Percentiles rank a stretch among this genome's conserved stretches.
Evolutionary conservation across 2,888 invertebrate genomes (phyloP).

Genomic region (Automeris io): DNA sequence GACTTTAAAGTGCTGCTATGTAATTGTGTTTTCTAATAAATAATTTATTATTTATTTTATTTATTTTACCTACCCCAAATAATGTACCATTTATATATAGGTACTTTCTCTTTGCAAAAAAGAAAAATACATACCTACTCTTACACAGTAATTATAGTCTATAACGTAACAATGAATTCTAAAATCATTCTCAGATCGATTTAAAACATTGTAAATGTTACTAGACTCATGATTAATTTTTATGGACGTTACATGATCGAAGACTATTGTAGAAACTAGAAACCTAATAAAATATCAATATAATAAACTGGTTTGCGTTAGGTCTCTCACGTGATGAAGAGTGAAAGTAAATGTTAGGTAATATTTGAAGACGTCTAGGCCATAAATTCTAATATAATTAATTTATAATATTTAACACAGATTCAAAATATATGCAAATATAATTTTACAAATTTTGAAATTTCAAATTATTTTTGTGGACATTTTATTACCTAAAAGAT

Average conservation of each 20-base stretch:
- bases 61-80: too few relatives aligned
- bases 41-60: too few relatives aligned
- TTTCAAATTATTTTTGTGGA: not conserved
- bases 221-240: slow-evolving; percentile 4
- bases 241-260: slow-evolving; percentile 6
- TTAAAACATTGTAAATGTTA: slow-evolving; percentile 1
- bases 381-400: slow-evolving; percentile 12
- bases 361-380: slow-evolving; percentile 4
- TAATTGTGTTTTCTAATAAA: too few relatives aligned
- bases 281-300: not conserved
- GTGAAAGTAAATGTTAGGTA: slow-evolving; percentile 23
- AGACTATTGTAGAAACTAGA: not conserved
- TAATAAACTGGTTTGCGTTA: not conserved
- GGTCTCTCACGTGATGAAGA: slow-evolving; percentile 14
- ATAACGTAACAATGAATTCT: not conserved
- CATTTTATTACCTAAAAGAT: not conserved
- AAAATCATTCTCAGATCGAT: not conserved
- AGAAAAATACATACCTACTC: too few relatives aligned
- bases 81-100: too few relatives aligned
- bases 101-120: too few relatives aligned
- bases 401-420: too few relatives aligned
- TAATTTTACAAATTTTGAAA: too few relatives aligned
- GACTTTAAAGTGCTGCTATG: too few relatives aligned
- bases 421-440: too few relatives aligned
- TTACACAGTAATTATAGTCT: too few relatives aligned